Percentiles rank a stretch among this genome's conserved stretches.
Conservation (phyloP, 2,888 invertebrate genomes). For the Prosopocoilus inquinatus region DNA sequence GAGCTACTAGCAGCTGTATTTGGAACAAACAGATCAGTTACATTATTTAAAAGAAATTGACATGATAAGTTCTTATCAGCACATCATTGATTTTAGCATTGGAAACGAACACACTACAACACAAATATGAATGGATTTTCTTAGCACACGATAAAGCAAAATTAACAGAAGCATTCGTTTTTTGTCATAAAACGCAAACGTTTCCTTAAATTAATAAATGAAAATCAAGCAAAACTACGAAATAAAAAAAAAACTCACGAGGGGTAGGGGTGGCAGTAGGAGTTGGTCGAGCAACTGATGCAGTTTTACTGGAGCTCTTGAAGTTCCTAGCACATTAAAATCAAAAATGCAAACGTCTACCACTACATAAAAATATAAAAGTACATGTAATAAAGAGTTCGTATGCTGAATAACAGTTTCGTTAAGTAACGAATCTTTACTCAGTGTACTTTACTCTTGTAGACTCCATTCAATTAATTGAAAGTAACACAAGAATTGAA, state of each 20-base stretch:
- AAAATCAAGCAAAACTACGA: slow-evolving; percentile 30
- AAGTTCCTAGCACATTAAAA: slow-evolving; percentile 58
- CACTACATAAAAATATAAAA: slow-evolving; percentile 3
- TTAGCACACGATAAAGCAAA: too few species aligned
- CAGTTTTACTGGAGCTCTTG: slow-evolving; percentile 57
- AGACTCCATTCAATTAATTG: background rate
- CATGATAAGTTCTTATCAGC: too few species aligned
- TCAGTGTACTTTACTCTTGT: too few species aligned
- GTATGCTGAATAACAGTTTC: slow-evolving; percentile 2
- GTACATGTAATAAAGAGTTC: slow-evolving; percentile 1
- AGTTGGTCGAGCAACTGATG: slow-evolving; percentile 49
- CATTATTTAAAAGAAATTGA: too few species aligned
- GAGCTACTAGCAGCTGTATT: slow-evolving; percentile 43
- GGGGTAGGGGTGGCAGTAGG: slow-evolving; percentile 49
- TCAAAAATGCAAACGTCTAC: slow-evolving; percentile 23
- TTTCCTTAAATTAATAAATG: background rate
- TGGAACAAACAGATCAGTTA: too few species aligned
- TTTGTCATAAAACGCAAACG: too few species aligned
- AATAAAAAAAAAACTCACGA: slow-evolving; percentile 49
- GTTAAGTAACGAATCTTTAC: too few species aligned
- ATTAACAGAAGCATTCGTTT: too few species aligned
- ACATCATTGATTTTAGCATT: too few species aligned
- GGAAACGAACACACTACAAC: too few species aligned
- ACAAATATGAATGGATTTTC: too few species aligned
- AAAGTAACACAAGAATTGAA: slow-evolving; percentile 2